Evolutionary conservation across 1,140 invertebrate species (phyloP).

Genomic region (Heliconius hewitsoni): DNA sequence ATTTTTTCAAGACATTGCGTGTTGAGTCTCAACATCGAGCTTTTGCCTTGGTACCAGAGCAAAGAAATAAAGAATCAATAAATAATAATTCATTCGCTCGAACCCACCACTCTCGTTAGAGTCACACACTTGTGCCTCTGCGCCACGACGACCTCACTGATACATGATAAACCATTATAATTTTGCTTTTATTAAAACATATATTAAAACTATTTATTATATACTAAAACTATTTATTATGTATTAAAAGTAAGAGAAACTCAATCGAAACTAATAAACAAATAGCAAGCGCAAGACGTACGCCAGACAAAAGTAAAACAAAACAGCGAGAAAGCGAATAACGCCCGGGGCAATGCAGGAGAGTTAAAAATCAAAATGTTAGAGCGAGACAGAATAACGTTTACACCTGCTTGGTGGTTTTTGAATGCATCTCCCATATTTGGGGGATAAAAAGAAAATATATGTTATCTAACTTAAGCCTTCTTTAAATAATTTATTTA

Average conservation of each 20-base stretch:
- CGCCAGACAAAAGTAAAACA: conserved; percentile 77
- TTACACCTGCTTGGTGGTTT: conserved; percentile 65
- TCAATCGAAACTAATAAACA: conserved; percentile 72
- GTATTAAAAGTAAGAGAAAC: conserved; percentile 39
- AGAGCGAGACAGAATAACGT: conserved; percentile 55
- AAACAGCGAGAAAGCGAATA: conserved; percentile 64
- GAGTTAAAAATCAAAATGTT: conserved; percentile 63
- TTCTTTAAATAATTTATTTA: no score
- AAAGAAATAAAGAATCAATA: no score
- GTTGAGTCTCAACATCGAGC: no score
- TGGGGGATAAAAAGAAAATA: no score
- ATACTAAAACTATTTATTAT: conserved; percentile 1
- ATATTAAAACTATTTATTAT: neutral
- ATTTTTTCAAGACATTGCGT: no score
- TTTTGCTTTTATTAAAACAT: neutral
- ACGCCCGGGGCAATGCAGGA: conserved; percentile 51
- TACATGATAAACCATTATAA: neutral
- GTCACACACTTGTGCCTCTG: no score
- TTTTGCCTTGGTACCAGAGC: no score
- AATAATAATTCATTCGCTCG: no score
- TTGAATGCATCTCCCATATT: no score
- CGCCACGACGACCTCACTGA: neutral
- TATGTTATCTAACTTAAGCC: no score
- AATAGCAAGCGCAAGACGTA: conserved; percentile 69
- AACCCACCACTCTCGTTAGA: no score